Conservation (phyloP, 37 sponge, comb jelly and placozoan genomes). For the Aplysina aerophoba region DNA sequence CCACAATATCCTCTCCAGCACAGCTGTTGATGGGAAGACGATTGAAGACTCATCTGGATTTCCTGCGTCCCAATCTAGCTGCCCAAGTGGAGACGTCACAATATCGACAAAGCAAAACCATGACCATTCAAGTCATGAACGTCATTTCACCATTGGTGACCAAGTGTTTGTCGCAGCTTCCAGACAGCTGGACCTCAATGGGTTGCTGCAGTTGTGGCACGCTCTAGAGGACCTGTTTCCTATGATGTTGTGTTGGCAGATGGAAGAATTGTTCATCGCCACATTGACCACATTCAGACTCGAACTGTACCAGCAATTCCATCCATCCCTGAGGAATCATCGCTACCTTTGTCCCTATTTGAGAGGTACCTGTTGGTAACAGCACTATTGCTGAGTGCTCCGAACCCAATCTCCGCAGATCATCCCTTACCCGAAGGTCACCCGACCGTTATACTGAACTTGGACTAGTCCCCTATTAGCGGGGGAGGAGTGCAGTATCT, state of each 20-base stretch:
- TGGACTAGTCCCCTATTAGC: too few species aligned
- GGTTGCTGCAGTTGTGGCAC: neutral
- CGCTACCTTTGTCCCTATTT: too few species aligned
- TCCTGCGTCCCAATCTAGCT: conserved; percentile 16
- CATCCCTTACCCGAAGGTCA: too few species aligned
- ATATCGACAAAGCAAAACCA: neutral
- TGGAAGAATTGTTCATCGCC: neutral
- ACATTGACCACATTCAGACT: neutral
- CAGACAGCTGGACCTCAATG: neutral
- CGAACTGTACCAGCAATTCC: too few species aligned
- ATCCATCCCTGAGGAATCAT: too few species aligned
- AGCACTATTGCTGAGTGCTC: too few species aligned
- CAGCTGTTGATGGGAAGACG: conserved; percentile 43
- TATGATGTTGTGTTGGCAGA: neutral
- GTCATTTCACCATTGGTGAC: neutral
- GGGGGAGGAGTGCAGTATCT: too few species aligned
- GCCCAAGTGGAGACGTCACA: neutral
- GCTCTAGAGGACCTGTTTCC: neutral
- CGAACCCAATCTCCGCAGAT: too few species aligned
- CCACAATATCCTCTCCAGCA: conserved; percentile 21
- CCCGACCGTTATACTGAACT: too few species aligned
- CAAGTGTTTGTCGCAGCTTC: conserved; percentile 15
- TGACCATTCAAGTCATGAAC: neutral
- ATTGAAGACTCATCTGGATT: conserved; percentile 21
- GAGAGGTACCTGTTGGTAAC: too few species aligned